These are phyloP conservation scores for Petrosia ficiformis DNA, from an alignment of 37 sponge, comb jelly and placozoan genomes.

Conservation along the genomic window DNA sequence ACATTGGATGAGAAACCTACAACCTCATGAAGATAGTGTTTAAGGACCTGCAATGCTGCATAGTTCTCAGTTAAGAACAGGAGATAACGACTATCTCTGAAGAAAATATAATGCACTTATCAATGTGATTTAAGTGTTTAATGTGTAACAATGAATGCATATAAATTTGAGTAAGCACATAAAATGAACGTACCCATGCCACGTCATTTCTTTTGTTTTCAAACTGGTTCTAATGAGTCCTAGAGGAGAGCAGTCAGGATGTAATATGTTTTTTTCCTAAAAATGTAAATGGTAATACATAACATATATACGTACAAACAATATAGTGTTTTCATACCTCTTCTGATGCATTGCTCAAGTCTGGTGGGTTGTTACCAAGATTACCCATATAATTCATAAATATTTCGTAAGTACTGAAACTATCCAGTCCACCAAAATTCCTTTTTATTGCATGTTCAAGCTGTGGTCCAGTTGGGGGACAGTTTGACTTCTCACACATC, in stretches of 20 bases:
- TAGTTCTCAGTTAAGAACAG: constrained; percentile 91
- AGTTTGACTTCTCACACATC: constrained; percentile 48
- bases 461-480: constrained; percentile 33
- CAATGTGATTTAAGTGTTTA: too few species aligned
- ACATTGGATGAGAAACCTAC: too few species aligned
- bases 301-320: too few species aligned
- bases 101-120: too few species aligned
- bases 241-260: constrained; percentile 60
- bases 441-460: constrained; percentile 81
- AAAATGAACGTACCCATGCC: constrained; percentile 66
- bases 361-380: background rate
- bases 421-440: constrained; percentile 92
- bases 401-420: constrained; percentile 17
- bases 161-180: background rate
- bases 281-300: too few species aligned
- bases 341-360: constrained; percentile 6
- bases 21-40: constrained; percentile 39
- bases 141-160: background rate
- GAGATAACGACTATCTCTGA: constrained; percentile 92
- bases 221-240: constrained; percentile 79
- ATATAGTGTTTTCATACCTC: constrained; percentile 19
- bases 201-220: constrained; percentile 47
- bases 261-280: constrained; percentile 4
- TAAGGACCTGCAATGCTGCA: constrained; percentile 82
- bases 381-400: constrained; percentile 10